Conservation (phyloP, 2,888 invertebrate species). For the Troglohyphantes excavatus region DNA sequence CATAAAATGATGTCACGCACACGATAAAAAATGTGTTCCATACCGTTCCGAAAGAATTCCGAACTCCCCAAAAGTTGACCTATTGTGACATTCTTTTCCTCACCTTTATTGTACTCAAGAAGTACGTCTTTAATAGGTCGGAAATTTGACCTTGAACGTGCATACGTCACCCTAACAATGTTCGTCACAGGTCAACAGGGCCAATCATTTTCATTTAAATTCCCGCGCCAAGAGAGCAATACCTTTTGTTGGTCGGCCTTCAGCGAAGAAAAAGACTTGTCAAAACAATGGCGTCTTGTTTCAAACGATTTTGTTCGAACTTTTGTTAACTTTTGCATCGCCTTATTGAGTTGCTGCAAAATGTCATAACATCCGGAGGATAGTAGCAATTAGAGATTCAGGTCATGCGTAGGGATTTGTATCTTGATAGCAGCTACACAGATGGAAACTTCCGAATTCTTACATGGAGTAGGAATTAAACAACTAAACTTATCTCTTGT, state of each 20-base stretch:
- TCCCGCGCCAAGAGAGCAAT: constrained; percentile 12
- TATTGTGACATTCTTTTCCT: neutral
- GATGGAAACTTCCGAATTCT: constrained; percentile 8
- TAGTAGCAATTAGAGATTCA: constrained; percentile 33
- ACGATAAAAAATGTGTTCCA: constrained; percentile 13
- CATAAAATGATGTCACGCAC: constrained; percentile 9
- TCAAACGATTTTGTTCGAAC: constrained; percentile 11
- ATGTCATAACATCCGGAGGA: constrained; percentile 66
- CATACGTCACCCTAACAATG: constrained; percentile 48
- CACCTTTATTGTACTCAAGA: neutral
- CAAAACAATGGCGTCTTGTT: constrained; percentile 41
- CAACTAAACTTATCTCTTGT: constrained; percentile 12
- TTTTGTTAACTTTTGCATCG: constrained; percentile 18
- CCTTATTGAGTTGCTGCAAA: constrained; percentile 7
- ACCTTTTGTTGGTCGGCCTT: constrained; percentile 62
- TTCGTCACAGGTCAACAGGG: constrained; percentile 45
- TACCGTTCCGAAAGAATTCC: neutral
- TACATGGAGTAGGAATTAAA: neutral
- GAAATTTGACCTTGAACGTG: constrained; percentile 57
- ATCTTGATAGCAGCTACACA: neutral
- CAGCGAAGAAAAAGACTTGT: neutral
- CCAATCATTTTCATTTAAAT: constrained; percentile 38
- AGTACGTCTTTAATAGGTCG: constrained; percentile 6
- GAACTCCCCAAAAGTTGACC: constrained; percentile 16
- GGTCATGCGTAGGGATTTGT: constrained; percentile 22